These are phyloP conservation scores for Andrena bucephala DNA, from an alignment of 2,888 invertebrate species.

Conservation along the genomic window DNA sequence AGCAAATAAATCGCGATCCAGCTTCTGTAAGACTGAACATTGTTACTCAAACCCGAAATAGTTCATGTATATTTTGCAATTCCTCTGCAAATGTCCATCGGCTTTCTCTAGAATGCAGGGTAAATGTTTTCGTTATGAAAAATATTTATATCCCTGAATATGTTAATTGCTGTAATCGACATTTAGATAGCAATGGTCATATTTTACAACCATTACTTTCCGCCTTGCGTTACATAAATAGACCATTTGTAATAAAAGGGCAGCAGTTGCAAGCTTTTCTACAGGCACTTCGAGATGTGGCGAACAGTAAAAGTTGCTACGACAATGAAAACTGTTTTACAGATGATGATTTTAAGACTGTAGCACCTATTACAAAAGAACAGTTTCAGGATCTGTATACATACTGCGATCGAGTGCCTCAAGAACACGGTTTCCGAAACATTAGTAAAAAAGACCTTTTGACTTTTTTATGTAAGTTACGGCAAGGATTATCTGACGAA, in stretches of 20 bases:
- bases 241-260: conserved; percentile 13
- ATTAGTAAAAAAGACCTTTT: too few relatives aligned
- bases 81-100: too few relatives aligned
- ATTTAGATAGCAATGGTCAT: conserved; percentile 13
- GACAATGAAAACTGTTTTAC: conserved; percentile 6
- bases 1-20: too few relatives aligned
- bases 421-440: too few relatives aligned
- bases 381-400: conserved; percentile 12
- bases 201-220: conserved; percentile 6
- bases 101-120: not conserved
- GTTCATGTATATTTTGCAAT: too few relatives aligned
- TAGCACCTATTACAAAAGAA: not conserved
- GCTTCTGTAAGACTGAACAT: too few relatives aligned
- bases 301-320: not conserved
- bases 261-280: conserved; percentile 7
- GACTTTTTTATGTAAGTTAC: not conserved
- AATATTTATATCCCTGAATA: conserved; percentile 19
- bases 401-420: conserved; percentile 7
- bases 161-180: not conserved
- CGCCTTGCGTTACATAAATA: conserved; percentile 3
- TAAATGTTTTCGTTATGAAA: not conserved
- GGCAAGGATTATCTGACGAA: conserved; percentile 20
- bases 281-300: conserved; percentile 9
- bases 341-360: conserved; percentile 9
- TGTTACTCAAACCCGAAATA: too few relatives aligned